A percentile compares a stretch with the other conserved stretches of the same genome.
These are phyloP conservation scores for Rhagoletis zephyria DNA, from an alignment of 1,140 invertebrate species.

Conservation along the genomic window DNA sequence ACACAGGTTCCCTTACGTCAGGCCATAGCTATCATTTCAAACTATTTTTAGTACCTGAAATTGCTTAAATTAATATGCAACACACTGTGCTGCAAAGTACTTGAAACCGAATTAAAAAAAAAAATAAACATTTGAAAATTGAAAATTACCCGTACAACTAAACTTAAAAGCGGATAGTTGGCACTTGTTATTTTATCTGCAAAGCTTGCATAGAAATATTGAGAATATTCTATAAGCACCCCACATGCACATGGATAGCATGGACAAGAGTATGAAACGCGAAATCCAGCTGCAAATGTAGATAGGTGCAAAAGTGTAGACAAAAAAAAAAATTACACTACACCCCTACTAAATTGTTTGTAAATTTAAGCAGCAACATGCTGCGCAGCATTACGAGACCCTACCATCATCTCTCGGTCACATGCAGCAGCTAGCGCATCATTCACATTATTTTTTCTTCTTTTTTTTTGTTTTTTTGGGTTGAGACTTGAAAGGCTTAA, in stretches of 20 bases:
- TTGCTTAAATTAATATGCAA: neutral
- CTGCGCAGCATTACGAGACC: neutral
- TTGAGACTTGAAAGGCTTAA: neutral
- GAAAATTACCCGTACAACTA: neutral
- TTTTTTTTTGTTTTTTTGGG: too few relatives aligned
- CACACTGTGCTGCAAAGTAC: neutral
- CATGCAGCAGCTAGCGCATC: neutral
- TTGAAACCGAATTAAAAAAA: neutral
- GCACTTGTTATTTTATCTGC: neutral
- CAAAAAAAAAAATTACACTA: neutral
- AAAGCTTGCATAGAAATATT: neutral
- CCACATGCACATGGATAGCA: neutral
- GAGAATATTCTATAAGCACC: neutral
- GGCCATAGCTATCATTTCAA: neutral
- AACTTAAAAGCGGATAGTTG: neutral
- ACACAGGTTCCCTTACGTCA: too few relatives aligned
- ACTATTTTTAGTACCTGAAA: slow-evolving; percentile 7
- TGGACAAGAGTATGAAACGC: neutral
- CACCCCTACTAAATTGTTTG: slow-evolving; percentile 11
- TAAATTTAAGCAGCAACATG: slow-evolving; percentile 35
- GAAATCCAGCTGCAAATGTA: neutral
- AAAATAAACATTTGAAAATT: neutral
- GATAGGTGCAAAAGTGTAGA: slow-evolving; percentile 15
- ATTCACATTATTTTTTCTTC: too few relatives aligned
- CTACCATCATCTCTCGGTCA: neutral